phyloP scores from a whole-genome alignment of 2,888 invertebrate genomes.

The Julus scanicus region DNA sequence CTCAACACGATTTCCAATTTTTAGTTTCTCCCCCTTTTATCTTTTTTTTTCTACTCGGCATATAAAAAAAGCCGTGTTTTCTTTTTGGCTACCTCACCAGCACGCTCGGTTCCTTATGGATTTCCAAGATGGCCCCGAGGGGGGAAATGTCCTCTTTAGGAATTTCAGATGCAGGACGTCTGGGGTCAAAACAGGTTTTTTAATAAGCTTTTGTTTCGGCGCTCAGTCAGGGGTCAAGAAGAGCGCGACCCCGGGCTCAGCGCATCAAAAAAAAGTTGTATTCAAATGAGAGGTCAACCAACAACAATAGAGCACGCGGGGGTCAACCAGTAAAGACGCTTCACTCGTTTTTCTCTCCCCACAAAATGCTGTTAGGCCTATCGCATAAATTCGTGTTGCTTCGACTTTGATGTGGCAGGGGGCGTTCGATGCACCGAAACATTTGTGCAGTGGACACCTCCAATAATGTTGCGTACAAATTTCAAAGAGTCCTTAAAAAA shows the following conservation, averaged over 20 bases:
- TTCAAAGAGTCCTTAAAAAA: too few relatives aligned
- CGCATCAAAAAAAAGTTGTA: constrained; percentile 10
- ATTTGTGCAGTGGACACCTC: too few relatives aligned
- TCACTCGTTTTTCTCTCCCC: neutral
- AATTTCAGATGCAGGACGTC: constrained; percentile 38
- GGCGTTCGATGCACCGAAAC: constrained; percentile 10
- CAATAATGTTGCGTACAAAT: too few relatives aligned
- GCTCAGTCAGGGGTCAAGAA: constrained; percentile 39
- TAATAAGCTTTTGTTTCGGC: constrained; percentile 42
- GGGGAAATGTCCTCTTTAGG: constrained; percentile 42
- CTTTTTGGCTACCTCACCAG: constrained; percentile 30
- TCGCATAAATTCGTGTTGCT: neutral
- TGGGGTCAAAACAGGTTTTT: constrained; percentile 30
- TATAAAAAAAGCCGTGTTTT: neutral
- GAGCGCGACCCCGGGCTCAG: constrained; percentile 2
- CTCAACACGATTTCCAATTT: neutral
- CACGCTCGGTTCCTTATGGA: constrained; percentile 39
- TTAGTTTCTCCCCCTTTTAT: neutral
- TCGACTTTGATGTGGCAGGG: neutral
- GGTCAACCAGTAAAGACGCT: constrained; percentile 13
- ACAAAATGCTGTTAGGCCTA: too few relatives aligned
- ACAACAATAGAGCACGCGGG: constrained; percentile 27
- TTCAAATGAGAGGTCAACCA: neutral
- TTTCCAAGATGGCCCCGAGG: constrained; percentile 42
- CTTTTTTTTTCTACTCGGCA: neutral